Evolutionary conservation across 92 coral and sea anemone genomes (phyloP), one percentile per base, ranked within the genome.

Genomic region (Pocillopora grandis): DNA sequence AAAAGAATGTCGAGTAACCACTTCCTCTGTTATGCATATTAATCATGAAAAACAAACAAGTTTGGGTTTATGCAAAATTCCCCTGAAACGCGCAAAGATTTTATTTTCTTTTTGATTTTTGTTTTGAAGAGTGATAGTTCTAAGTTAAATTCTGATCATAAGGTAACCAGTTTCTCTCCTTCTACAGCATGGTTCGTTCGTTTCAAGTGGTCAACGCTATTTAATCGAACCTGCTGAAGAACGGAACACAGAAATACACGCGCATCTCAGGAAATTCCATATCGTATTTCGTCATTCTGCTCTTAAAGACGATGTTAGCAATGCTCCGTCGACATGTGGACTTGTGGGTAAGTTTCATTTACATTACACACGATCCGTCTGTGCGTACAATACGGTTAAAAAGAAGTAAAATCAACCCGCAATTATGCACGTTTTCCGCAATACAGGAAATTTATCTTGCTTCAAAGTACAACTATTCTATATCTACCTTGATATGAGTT

Each of bases 111-210:
- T 16, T 62, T 19, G 6, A 75, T 19, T 42, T 33, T 75, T 49
- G 16, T 75, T 60, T 23, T 4, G 20, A 17, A 3, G 31, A 5
- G 79, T 57, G 65, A 10, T 5, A 62, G 9, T 75, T 31, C 19
- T 23, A 56, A 0, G 17, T 56, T 33, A n/a, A 49, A 21, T 18
- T 23, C 2, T 0, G 33, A n/a, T 11, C 9, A 33, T 57, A 55
- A 68, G 23, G 42, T 62, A 0, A 33, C 65, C 75, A 61, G 13
- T 11, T 19, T 76, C 13, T 72, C 27, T 67, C 23, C 76, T 27
- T 27, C 27, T 76, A 56, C 85, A 97, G 99, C 94, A 88, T 70
- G 99, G 99, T 13, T 88, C 93, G 20, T 97, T 97, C 52, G 87
- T 87, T 58, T 92, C 98, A 37, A 78, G 75, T 65, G 95, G 95